Evolutionary conservation across 2,888 invertebrate species (phyloP).

Genomic region (Chromoteleia sp.): DNA sequence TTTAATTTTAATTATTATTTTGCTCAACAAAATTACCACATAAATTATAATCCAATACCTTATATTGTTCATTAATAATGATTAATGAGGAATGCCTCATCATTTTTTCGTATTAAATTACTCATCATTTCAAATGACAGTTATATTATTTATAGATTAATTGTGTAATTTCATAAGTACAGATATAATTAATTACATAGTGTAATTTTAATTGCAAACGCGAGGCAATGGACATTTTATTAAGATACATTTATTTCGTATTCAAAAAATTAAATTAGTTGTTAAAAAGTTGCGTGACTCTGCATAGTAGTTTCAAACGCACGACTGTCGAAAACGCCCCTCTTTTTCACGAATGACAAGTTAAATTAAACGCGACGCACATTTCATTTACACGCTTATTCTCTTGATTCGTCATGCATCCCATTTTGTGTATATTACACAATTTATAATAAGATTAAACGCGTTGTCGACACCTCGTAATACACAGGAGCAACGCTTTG

Average conservation of each 20-base stretch:
- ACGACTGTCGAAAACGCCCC: not conserved
- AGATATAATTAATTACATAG: not conserved
- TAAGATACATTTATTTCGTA: not conserved
- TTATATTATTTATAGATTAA: too few species aligned
- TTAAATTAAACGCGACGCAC: conserved; percentile 14
- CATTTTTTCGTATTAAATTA: too few species aligned
- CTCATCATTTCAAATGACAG: too few species aligned
- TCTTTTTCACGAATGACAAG: not conserved
- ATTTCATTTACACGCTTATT: conserved; percentile 15
- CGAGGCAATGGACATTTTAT: not conserved
- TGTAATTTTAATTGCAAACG: not conserved
- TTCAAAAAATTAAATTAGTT: conserved; percentile 1
- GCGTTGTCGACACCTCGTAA: conserved; percentile 33
- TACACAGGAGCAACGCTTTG: conserved; percentile 16
- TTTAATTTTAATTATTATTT: too few species aligned
- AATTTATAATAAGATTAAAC: conserved; percentile 47
- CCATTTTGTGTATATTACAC: conserved; percentile 29
- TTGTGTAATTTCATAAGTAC: too few species aligned
- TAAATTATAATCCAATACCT: too few species aligned
- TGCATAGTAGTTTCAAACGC: not conserved
- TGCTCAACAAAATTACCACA: too few species aligned
- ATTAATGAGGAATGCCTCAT: too few species aligned
- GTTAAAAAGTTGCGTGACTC: not conserved
- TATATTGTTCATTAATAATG: too few species aligned
- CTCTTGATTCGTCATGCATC: conserved; percentile 19